Evolutionary conservation across 2,888 invertebrate species (phyloP), one percentile per base, ranked within the genome.

Genomic region (Spisula solida): DNA sequence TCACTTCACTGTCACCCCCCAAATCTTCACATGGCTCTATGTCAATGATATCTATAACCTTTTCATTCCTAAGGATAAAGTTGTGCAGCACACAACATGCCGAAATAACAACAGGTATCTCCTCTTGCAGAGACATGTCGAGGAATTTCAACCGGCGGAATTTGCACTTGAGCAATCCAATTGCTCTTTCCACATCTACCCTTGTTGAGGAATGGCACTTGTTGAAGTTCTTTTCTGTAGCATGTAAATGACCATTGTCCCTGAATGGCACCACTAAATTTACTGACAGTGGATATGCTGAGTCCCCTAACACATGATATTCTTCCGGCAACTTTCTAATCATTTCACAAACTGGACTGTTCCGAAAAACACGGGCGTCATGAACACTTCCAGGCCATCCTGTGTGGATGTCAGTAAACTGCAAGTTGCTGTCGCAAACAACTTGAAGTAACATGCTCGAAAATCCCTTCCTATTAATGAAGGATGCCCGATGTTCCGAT

Each of bases 341-440:
- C 10, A 20, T 47, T 18, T 79, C 55, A 51, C 29, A 51, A 16
- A 89, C 82, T 16, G 88, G 86, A 78, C 85, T 87, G 83, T 90
- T 90, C 29, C 88, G 78, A 4, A 82, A 89, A 14, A 92, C 89
- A n/a, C 88, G 47, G 25, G 89, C 81, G 85, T 92, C 92, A 60
- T 90, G 87, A 16, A 92, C 92, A 70, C 89, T 88, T 10, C 90
- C 92, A 48, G 90, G 89, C 85, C 88, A 92, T 14, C 86, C 92
- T 18, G 80, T 85, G 20, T 82, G 88, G 25, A 83, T 70, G 55
- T 90, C 90, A 31, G 84, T 51, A 25, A 89, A 90, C 31, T 56
- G 29, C 56, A 92, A 70, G 18, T 80, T 88, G 29, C 87, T 84
- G 56, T 83, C 89, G 79, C 85, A 89, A 0, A 92, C 87, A 29